A percentile compares a stretch with the other conserved stretches of the same genome.
Conservation (phyloP, 2,888 invertebrate genomes). For the Polymixis lichenea region DNA sequence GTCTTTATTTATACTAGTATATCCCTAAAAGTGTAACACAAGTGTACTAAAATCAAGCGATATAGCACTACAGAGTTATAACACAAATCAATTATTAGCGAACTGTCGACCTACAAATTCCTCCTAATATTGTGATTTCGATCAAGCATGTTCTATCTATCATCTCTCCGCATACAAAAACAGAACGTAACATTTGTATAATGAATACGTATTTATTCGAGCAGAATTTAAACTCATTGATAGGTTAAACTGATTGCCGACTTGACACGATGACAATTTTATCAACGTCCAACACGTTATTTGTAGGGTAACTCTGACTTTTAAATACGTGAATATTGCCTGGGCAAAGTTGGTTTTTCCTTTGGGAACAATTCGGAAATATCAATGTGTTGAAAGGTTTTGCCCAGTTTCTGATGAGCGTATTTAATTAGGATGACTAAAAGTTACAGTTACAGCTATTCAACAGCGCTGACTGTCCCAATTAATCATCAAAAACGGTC, state of each 20-base stretch:
- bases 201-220: background rate
- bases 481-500: too few relatives aligned
- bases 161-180: background rate
- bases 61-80: background rate
- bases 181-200: background rate
- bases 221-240: slow-evolving; percentile 5
- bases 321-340: background rate
- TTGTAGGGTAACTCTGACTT: background rate
- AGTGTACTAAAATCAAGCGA: background rate
- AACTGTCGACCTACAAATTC: too few relatives aligned
- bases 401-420: background rate
- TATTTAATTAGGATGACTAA: too few relatives aligned
- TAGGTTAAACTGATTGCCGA: background rate
- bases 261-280: background rate
- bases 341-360: background rate
- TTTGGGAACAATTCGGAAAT: background rate
- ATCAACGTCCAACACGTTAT: background rate
- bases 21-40: too few relatives aligned
- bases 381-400: background rate
- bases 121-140: background rate
- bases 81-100: background rate
- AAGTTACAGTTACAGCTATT: too few relatives aligned
- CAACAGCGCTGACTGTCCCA: too few relatives aligned
- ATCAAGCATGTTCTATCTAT: background rate
- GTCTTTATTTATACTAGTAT: too few relatives aligned